Conservation (phyloP, 2,797 vertebrate species). For the Sebastes vulpes region DNA sequence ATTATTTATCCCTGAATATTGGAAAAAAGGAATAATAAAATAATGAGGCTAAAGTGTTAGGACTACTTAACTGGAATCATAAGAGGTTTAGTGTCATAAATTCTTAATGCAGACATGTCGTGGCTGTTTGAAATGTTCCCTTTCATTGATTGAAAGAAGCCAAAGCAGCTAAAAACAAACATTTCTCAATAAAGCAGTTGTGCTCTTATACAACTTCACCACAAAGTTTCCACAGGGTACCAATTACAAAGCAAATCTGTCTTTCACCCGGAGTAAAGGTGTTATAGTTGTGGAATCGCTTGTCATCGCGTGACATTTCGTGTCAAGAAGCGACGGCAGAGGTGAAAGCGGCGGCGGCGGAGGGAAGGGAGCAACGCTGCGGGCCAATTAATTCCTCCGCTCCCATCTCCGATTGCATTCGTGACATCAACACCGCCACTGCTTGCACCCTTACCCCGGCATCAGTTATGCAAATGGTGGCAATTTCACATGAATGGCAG, state of each 20-base stretch:
- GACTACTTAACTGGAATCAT: slow-evolving; percentile 14
- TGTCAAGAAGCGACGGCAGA: slow-evolving; percentile 41
- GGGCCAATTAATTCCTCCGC: slow-evolving; percentile 62
- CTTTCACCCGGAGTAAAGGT: background rate
- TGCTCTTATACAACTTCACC: background rate
- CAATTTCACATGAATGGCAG: slow-evolving; percentile 75
- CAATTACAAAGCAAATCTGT: background rate
- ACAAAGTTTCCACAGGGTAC: background rate
- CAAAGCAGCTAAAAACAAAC: background rate
- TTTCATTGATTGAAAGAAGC: background rate
- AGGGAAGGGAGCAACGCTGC: slow-evolving; percentile 29
- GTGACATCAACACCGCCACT: slow-evolving; percentile 54
- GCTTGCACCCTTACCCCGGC: slow-evolving; percentile 47
- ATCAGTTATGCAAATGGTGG: slow-evolving; percentile 81
- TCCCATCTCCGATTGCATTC: slow-evolving; percentile 48
- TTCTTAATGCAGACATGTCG: slow-evolving; percentile 10
- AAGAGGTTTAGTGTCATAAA: slow-evolving; percentile 17
- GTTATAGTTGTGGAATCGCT: background rate
- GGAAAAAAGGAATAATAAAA: slow-evolving; percentile 23
- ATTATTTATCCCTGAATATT: slow-evolving; percentile 37
- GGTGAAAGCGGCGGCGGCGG: slow-evolving; percentile 19
- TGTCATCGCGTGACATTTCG: slow-evolving; percentile 52
- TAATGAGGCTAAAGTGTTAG: slow-evolving; percentile 26
- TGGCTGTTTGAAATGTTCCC: slow-evolving; percentile 4
- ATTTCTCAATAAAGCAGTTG: background rate